Conservation (phyloP, 2,797 vertebrate species). For the Percopsis omiscomaycus region DNA sequence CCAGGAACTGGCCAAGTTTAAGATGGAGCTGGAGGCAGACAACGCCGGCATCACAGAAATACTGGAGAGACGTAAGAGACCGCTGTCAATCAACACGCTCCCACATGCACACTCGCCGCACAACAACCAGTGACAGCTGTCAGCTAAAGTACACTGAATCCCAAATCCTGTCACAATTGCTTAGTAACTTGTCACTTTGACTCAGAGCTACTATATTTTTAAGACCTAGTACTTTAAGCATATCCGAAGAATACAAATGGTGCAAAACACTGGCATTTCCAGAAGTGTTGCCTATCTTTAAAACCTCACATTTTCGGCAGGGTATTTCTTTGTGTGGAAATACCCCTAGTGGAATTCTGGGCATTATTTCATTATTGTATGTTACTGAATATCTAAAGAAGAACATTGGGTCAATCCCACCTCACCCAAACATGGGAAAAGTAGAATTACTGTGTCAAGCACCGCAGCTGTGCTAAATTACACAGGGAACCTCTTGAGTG, state of each 20-base stretch:
- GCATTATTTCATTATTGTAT: no score
- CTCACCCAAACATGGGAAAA: neutral
- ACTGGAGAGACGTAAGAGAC: slow-evolving; percentile 90
- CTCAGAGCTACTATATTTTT: no score
- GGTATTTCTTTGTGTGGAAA: no score
- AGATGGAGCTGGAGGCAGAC: slow-evolving; percentile 99
- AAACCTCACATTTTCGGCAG: no score
- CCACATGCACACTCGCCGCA: neutral
- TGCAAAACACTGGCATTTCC: no score
- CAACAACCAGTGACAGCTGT: slow-evolving; percentile 27
- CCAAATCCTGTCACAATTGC: neutral
- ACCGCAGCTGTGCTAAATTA: neutral
- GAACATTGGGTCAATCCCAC: no score
- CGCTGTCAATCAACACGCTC: neutral
- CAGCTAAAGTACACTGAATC: neutral
- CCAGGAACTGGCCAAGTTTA: slow-evolving; percentile 98
- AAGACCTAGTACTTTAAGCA: no score
- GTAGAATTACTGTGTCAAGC: neutral
- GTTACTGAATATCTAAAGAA: no score
- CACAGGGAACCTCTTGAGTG: neutral
- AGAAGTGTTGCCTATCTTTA: no score
- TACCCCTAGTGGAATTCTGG: no score
- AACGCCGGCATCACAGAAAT: slow-evolving; percentile 99
- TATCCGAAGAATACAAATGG: no score
- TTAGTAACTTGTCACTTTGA: neutral